Conservation (phyloP, 2,113 vertebrate genomes). For the Syrmaticus mikado region DNA sequence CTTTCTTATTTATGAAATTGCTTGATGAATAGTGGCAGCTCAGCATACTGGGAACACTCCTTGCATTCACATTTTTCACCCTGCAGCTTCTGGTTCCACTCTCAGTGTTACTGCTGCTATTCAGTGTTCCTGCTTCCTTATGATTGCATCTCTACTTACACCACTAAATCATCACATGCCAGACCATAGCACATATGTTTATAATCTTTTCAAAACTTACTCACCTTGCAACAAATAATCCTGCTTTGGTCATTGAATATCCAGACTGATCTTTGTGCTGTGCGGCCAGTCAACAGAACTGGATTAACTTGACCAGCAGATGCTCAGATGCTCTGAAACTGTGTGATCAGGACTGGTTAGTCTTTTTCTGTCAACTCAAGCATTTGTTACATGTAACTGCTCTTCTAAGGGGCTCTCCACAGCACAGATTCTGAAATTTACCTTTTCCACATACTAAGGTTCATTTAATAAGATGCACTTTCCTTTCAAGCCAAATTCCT, state of each 20-base stretch:
- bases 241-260: background rate
- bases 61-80: background rate
- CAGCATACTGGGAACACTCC: background rate
- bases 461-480: background rate
- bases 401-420: background rate
- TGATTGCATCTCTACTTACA: background rate
- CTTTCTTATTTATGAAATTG: background rate
- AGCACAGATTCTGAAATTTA: background rate
- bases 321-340: background rate
- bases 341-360: background rate
- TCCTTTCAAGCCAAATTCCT: background rate
- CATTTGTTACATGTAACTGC: background rate
- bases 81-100: background rate
- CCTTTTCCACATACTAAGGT: background rate
- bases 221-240: background rate
- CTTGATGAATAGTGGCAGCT: background rate
- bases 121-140: background rate
- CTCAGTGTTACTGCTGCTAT: background rate
- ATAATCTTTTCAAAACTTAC: background rate
- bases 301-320: background rate
- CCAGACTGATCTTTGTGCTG: background rate
- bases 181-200: background rate
- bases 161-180: background rate
- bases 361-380: background rate
- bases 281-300: background rate